Percentiles rank a stretch among this genome's conserved stretches.
phyloP scores from a whole-genome alignment of 2,888 invertebrate species.

The Hemaris fuciformis region DNA sequence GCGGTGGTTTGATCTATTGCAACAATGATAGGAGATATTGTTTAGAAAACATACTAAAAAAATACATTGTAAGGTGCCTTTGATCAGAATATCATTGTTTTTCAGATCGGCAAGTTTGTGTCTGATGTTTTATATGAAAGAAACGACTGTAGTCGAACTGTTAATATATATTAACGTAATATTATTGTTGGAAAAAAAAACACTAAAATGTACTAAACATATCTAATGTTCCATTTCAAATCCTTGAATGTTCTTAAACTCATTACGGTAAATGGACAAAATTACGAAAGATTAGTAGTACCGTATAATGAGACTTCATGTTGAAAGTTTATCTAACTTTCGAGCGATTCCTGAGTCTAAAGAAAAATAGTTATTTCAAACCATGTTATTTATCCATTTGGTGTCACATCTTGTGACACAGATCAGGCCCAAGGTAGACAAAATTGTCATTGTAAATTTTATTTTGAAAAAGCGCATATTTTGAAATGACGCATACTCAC shows the following conservation, averaged over 20 bases:
- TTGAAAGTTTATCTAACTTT: too few relatives aligned
- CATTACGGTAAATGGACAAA: too few relatives aligned
- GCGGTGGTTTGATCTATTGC: not conserved
- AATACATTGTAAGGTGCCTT: not conserved
- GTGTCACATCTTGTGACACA: too few relatives aligned
- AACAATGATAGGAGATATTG: too few relatives aligned
- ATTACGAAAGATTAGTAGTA: too few relatives aligned
- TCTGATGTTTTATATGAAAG: not conserved
- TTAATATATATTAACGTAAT: not conserved
- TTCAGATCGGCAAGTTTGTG: too few relatives aligned
- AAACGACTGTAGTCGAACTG: not conserved
- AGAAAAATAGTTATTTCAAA: not conserved
- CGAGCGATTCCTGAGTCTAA: not conserved
- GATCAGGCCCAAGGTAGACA: too few relatives aligned
- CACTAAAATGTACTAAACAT: constrained; percentile 1
- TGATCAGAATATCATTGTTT: too few relatives aligned
- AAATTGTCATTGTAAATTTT: not conserved
- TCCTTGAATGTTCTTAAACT: not conserved
- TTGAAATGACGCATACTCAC: not conserved
- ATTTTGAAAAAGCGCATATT: not conserved
- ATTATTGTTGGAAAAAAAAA: not conserved
- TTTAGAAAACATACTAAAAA: too few relatives aligned
- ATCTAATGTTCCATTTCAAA: constrained; percentile 1
- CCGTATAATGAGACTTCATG: too few relatives aligned
- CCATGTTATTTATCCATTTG: not conserved